Evolutionary conservation across 2,888 invertebrate genomes (phyloP).

Genomic region (Tromatobia lineatoria): DNA sequence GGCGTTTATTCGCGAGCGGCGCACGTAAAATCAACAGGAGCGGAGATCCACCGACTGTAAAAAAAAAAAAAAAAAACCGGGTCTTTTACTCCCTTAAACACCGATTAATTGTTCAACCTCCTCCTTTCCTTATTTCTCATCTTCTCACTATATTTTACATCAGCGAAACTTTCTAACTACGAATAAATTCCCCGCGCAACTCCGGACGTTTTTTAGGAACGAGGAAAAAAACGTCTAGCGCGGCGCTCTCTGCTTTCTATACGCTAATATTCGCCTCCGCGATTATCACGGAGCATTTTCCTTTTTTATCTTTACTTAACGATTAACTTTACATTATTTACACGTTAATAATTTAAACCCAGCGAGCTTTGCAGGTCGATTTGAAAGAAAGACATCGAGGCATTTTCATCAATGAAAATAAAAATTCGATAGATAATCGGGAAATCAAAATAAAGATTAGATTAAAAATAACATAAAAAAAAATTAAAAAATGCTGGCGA

Average conservation of each 20-base stretch:
- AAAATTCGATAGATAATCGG: neutral
- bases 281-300: slow-evolving; percentile 39
- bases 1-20: slow-evolving; percentile 15
- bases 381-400: neutral
- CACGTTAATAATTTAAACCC: slow-evolving; percentile 60
- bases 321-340: slow-evolving; percentile 70
- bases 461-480: neutral
- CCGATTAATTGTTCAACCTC: slow-evolving; percentile 21
- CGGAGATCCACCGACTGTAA: neutral
- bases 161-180: slow-evolving; percentile 24
- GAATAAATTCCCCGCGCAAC: slow-evolving; percentile 31
- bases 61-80: slow-evolving; percentile 25
- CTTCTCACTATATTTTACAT: slow-evolving; percentile 47
- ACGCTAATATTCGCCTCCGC: slow-evolving; percentile 30
- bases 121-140: slow-evolving; percentile 1
- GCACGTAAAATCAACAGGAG: slow-evolving; percentile 31
- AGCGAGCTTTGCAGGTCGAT: slow-evolving; percentile 17
- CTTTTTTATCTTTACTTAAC: slow-evolving; percentile 44
- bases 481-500: neutral
- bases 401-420: neutral
- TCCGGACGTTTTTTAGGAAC: slow-evolving; percentile 21
- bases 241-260: slow-evolving; percentile 23
- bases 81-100: slow-evolving; percentile 33
- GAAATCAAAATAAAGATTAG: neutral
- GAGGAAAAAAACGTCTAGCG: slow-evolving; percentile 23